Evolutionary conservation across 2,797 vertebrate genomes (phyloP).

Genomic region (Crypturellus tataupa): DNA sequence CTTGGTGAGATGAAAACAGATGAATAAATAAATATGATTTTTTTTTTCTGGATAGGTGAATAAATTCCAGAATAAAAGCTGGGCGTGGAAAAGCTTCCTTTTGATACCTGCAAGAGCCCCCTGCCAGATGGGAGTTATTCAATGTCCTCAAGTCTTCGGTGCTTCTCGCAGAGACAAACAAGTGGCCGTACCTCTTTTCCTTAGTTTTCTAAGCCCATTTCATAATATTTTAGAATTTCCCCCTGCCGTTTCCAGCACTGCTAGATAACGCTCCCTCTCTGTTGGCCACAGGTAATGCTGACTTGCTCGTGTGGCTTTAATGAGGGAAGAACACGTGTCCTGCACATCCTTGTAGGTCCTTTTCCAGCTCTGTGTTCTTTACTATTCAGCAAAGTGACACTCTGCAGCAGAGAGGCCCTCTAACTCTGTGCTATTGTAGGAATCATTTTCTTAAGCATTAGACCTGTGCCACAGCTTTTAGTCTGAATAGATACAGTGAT

Average conservation of each 20-base stretch:
- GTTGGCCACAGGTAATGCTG: neutral
- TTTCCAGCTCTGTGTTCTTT: neutral
- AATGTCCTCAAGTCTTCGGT: neutral
- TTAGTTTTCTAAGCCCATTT: neutral
- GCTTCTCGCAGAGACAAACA: neutral
- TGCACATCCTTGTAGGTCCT: neutral
- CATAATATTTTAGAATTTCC: neutral
- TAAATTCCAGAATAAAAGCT: neutral
- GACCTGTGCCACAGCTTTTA: rapidly evolving
- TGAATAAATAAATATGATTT: neutral
- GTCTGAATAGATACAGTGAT: neutral
- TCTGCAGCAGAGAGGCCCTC: neutral
- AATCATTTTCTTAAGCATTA: neutral
- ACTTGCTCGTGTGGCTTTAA: neutral
- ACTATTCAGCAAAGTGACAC: neutral
- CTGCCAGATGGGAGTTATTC: neutral
- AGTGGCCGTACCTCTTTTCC: neutral
- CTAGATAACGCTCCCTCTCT: neutral
- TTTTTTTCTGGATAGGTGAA: neutral
- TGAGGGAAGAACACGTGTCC: rapidly evolving
- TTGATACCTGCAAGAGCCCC: neutral
- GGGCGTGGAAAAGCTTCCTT: neutral
- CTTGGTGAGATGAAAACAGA: neutral
- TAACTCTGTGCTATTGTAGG: neutral
- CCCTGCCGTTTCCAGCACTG: neutral